Evolutionary conservation across 2,888 invertebrate species (phyloP).

Genomic region (Myopa tessellatipennis): DNA sequence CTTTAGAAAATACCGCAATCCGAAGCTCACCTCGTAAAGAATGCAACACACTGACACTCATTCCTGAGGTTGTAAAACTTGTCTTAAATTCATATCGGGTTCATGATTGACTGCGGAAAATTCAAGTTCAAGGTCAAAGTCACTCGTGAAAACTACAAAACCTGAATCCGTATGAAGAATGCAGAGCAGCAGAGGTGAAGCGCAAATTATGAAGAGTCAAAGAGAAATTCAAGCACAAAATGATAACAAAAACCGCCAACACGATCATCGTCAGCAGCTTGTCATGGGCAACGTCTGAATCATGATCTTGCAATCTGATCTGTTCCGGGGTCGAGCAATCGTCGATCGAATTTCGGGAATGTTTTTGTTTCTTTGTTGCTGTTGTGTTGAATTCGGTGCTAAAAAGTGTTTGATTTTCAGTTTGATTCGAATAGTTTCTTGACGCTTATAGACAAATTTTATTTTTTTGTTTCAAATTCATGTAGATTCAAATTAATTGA

Average conservation of each 20-base stretch:
- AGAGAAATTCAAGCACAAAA: background rate
- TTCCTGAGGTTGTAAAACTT: conserved; percentile 39
- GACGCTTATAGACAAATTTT: too few relatives aligned
- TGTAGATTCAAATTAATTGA: too few relatives aligned
- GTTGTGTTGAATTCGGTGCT: too few relatives aligned
- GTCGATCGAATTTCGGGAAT: too few relatives aligned
- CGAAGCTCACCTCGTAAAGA: too few relatives aligned
- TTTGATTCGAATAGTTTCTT: too few relatives aligned
- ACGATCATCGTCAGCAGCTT: background rate
- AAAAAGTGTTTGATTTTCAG: too few relatives aligned
- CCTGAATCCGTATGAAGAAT: background rate
- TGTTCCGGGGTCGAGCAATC: too few relatives aligned
- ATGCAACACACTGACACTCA: too few relatives aligned
- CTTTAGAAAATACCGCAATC: too few relatives aligned
- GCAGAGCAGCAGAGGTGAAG: background rate
- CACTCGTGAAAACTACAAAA: conserved; percentile 47
- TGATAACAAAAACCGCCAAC: conserved; percentile 10
- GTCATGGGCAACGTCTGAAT: background rate
- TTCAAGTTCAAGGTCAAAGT: conserved; percentile 59
- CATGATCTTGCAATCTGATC: background rate
- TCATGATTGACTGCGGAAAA: conserved; percentile 34
- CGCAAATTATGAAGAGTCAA: background rate
- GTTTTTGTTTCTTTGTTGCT: too few relatives aligned
- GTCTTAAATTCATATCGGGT: background rate
- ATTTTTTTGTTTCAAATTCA: too few relatives aligned